Evolutionary conservation across 2,888 invertebrate genomes (phyloP).

Genomic region (Acholoe squamosa): DNA sequence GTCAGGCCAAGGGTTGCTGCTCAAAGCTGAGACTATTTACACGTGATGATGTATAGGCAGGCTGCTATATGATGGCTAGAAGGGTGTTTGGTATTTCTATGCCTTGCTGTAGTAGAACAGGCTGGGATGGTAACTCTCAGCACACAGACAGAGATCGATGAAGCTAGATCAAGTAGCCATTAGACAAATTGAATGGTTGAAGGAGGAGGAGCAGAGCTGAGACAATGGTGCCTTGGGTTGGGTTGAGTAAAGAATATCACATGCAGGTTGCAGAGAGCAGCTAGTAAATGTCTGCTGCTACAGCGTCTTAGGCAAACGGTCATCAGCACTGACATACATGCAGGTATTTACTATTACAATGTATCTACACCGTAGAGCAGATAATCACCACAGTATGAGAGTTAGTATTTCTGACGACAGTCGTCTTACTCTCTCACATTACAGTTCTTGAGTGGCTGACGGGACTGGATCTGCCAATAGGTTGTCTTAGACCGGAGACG

Average conservation of each 20-base stretch:
- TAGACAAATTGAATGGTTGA: slow-evolving; percentile 52
- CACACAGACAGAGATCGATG: slow-evolving; percentile 44
- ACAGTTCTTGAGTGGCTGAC: background rate
- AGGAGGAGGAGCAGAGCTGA: slow-evolving; percentile 14
- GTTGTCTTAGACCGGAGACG: background rate
- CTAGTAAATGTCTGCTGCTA: background rate
- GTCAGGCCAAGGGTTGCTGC: too few species aligned
- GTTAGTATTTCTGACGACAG: background rate
- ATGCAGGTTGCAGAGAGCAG: too few species aligned
- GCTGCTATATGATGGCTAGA: too few species aligned
- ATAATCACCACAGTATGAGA: too few species aligned
- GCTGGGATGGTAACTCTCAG: background rate
- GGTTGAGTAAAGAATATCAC: too few species aligned
- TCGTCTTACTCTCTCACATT: background rate
- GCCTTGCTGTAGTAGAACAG: too few species aligned
- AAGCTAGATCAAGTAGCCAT: slow-evolving; percentile 55
- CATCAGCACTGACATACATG: too few species aligned
- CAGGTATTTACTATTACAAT: too few species aligned
- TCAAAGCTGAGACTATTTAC: too few species aligned
- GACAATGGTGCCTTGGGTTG: slow-evolving; percentile 3
- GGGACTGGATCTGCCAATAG: background rate
- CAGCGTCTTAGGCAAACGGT: background rate
- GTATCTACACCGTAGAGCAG: too few species aligned
- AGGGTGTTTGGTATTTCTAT: too few species aligned
- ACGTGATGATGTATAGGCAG: too few species aligned